Evolutionary conservation across 2,113 vertebrate genomes (phyloP).

Genomic region (Nannobrachium achirus): DNA sequence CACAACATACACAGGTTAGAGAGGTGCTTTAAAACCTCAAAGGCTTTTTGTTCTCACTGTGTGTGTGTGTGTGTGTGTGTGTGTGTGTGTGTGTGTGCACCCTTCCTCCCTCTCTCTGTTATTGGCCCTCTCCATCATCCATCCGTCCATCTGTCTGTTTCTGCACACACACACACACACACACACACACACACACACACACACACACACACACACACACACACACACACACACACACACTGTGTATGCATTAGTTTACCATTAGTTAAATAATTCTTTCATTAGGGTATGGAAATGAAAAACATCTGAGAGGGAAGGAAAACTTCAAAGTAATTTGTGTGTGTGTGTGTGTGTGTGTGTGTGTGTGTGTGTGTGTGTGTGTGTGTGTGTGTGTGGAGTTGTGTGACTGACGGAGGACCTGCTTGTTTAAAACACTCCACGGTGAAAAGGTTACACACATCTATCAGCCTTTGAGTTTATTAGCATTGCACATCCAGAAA

Average conservation of each 20-base stretch:
- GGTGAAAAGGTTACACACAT: conserved; percentile 73
- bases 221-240: conserved; percentile 28
- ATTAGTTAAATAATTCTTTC: conserved; percentile 76
- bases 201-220: conserved; percentile 16
- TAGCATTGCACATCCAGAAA: conserved; percentile 67
- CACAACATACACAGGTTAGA: conserved; percentile 17
- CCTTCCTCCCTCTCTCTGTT: conserved; percentile 50
- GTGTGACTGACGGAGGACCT: conserved; percentile 62
- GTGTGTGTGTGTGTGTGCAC: conserved; percentile 23
- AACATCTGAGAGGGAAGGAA: conserved; percentile 64
- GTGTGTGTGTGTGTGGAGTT: not conserved
- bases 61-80: conserved; percentile 13
- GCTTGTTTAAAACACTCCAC: conserved; percentile 61
- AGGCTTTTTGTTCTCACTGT: conserved; percentile 43
- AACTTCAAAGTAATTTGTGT: conserved; percentile 78
- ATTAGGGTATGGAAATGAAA: conserved; percentile 76
- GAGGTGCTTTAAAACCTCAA: conserved; percentile 65
- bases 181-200: not conserved
- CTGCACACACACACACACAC: conserved; percentile 11
- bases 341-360: conserved; percentile 11
- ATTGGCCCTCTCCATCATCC: conserved; percentile 47
- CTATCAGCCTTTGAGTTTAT: conserved; percentile 70
- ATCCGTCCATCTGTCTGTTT: conserved; percentile 62
- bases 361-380: conserved; percentile 35
- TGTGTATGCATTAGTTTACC: conserved; percentile 67